Evolutionary conservation across 2,888 invertebrate species (phyloP), one percentile per base, ranked within the genome.

Genomic region (Ectemnius continuus): DNA sequence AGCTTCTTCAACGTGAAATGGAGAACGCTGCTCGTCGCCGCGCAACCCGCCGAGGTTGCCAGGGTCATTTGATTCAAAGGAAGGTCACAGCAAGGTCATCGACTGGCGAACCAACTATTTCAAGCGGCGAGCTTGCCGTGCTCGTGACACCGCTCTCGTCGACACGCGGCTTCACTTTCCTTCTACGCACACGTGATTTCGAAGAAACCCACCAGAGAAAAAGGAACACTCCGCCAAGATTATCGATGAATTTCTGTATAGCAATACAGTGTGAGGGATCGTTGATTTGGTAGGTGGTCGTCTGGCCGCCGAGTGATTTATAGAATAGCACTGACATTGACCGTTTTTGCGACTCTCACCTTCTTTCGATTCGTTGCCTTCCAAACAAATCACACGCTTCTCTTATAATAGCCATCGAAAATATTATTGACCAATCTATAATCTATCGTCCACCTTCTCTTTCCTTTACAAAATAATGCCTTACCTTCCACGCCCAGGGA

Each of bases 21-120:
- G 80, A 62, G 70, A 76, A 73, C 59, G 75, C 71, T 72, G 48
- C 45, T 52, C 67, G 69, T 57, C 59, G 65, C 74, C 60, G 48
- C 63, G 71, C 64, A 69, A 63, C 60, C 57, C 52, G 62, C 20
- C 64, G 62, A 57, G 73, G 65, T 68, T 71, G 67, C 60, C 73
- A 73, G 74, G 82, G 73, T 82, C 70, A 57, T 73, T 68, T 69
- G 70, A 77, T 76, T 78, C 81, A 72, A 76, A 76, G 72, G 79
- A 82, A 83, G 82, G 79, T 85, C 80, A 75, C 74, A 56, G 72
- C 83, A 83, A 85, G 84, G 79, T 84, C 77, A 76, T 46, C 62
- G 71, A 61, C 67, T 65, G 70, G 66, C 63, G 72, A 69, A 65
- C 75, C 67, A 72, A 62, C 58, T 66, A 75, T 75, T 76, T 65